Conservation (phyloP, 2,113 vertebrate genomes). For the Galemys pyrenaicus region DNA sequence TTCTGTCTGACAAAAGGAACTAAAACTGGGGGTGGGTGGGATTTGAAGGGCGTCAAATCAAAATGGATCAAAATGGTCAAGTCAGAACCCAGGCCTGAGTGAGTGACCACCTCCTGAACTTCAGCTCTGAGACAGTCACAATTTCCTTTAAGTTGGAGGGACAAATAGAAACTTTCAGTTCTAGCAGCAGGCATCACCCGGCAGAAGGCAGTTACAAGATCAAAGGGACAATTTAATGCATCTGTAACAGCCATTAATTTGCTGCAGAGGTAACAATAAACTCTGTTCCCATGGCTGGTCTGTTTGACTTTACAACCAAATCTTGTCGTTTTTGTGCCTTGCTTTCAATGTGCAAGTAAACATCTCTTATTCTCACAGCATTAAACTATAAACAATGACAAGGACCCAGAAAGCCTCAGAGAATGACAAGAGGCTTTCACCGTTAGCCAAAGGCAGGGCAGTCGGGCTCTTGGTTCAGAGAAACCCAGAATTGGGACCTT, state of each 20-base stretch:
- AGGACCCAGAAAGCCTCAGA: not conserved
- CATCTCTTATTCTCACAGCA: not conserved
- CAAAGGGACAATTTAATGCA: conserved; percentile 3
- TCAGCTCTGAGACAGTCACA: not conserved
- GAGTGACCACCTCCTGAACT: not conserved
- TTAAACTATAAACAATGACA: not conserved
- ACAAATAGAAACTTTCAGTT: not conserved
- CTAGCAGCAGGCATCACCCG: not conserved
- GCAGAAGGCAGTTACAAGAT: conserved; percentile 39
- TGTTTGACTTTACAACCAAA: not conserved
- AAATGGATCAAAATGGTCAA: not conserved
- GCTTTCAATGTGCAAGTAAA: not conserved
- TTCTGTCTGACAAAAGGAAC: not conserved
- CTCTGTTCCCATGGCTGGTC: not conserved
- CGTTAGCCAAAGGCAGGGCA: not conserved
- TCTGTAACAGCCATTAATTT: conserved; percentile 14
- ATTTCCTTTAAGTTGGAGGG: not conserved
- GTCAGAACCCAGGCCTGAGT: not conserved
- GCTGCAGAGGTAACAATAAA: not conserved
- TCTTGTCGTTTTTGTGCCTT: not conserved
- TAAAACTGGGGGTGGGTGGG: not conserved
- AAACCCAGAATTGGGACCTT: not conserved
- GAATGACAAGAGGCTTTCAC: not conserved
- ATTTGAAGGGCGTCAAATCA: not conserved
- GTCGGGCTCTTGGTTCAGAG: not conserved